Evolutionary conservation across 1,140 invertebrate species (phyloP).

Genomic region (Geopemphigus sp.): DNA sequence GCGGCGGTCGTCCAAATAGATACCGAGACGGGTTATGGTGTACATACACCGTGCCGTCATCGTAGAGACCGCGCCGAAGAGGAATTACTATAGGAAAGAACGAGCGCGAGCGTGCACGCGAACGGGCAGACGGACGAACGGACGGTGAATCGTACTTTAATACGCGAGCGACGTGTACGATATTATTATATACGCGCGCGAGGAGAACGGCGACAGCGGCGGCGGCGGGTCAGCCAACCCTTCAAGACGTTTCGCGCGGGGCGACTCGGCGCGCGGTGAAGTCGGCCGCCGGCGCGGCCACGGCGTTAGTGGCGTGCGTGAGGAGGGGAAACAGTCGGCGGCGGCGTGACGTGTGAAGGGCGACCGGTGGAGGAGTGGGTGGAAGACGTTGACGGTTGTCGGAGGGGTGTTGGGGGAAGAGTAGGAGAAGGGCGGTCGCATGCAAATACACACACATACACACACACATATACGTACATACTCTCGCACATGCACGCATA

Average conservation of each 20-base stretch:
- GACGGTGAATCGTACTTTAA: no score
- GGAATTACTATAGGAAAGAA: no score
- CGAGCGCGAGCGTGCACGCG: no score
- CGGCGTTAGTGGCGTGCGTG: constrained; percentile 38
- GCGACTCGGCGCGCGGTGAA: background rate
- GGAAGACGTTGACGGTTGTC: background rate
- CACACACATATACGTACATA: no score
- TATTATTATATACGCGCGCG: background rate
- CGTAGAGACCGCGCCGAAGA: no score
- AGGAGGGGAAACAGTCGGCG: no score
- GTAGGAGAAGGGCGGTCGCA: constrained; percentile 42
- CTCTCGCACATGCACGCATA: no score
- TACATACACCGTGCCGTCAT: no score
- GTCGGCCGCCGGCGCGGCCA: background rate
- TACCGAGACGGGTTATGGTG: no score
- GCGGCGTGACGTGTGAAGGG: constrained; percentile 30
- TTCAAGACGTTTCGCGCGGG: constrained; percentile 34
- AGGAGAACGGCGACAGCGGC: background rate
- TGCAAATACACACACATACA: constrained; percentile 37
- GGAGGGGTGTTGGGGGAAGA: background rate
- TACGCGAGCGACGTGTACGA: background rate
- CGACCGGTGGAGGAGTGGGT: background rate
- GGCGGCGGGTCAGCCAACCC: constrained; percentile 23
- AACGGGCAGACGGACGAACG: background rate
- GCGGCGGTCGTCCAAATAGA: background rate